Evolutionary conservation across 2,888 invertebrate genomes (phyloP).

Genomic region (Sepiola atlantica): DNA sequence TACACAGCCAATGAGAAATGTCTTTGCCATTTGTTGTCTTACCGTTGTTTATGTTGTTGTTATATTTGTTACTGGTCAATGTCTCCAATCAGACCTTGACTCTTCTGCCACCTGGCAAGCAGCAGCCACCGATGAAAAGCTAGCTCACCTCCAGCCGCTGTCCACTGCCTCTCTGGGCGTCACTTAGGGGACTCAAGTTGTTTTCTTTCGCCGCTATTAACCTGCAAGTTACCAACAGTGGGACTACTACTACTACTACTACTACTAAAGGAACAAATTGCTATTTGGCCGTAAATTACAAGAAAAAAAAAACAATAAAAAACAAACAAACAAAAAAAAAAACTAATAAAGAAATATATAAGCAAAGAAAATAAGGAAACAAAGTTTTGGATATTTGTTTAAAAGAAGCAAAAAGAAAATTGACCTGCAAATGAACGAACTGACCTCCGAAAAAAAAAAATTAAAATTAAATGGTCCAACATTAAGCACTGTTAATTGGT

Average conservation of each 20-base stretch:
- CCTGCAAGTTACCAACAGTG: constrained; percentile 32
- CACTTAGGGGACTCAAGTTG: constrained; percentile 25
- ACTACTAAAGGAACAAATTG: too few species aligned
- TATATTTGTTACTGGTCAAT: constrained; percentile 11
- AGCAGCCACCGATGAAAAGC: neutral
- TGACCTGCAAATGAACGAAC: neutral
- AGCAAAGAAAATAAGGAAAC: too few species aligned
- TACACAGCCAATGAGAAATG: neutral
- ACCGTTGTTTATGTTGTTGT: constrained; percentile 19
- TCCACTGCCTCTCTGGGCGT: constrained; percentile 33
- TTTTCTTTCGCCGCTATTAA: neutral
- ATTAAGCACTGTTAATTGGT: neutral
- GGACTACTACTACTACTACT: neutral
- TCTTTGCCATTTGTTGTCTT: neutral
- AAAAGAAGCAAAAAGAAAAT: neutral
- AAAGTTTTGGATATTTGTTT: neutral
- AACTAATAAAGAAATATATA: neutral
- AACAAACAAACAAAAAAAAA: neutral
- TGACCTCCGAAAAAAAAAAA: neutral
- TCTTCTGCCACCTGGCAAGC: constrained; percentile 6
- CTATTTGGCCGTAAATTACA: neutral
- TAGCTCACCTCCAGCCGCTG: neutral
- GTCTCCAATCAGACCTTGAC: neutral
- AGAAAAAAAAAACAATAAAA: neutral
- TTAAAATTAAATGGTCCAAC: neutral